Conservation (phyloP, 37 sponge, comb jelly and placozoan species). For the Ianthella basta region DNA sequence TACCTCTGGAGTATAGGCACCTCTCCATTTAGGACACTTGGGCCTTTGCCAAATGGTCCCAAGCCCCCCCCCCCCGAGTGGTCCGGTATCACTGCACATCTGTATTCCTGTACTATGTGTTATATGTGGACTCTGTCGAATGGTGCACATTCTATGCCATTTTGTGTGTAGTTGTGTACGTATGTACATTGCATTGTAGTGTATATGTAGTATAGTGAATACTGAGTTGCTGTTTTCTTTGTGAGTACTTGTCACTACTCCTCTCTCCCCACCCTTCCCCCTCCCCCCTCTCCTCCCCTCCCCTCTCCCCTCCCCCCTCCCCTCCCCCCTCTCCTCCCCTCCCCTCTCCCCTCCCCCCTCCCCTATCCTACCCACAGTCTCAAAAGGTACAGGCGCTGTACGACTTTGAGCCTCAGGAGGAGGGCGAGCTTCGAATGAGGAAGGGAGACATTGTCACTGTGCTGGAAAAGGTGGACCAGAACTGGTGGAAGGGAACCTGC, state of each 20-base stretch:
- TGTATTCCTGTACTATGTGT: no score
- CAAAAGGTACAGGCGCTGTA: constrained; percentile 29
- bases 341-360: background rate
- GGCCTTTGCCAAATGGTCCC: no score
- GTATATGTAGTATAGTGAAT: no score
- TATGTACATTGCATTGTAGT: background rate
- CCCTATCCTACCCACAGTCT: background rate
- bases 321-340: background rate
- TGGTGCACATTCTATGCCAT: no score
- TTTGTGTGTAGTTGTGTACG: background rate
- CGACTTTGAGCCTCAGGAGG: constrained; percentile 95
- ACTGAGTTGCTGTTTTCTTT: no score
- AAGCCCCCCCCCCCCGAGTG: no score
- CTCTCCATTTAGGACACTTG: no score
- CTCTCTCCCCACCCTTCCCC: constrained; percentile 37
- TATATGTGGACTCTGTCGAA: no score
- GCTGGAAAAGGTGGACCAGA: constrained; percentile 83
- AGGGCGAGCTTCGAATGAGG: constrained; percentile 77
- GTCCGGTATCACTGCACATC: no score
- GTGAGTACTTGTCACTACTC: constrained; percentile 13
- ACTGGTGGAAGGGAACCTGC: constrained; percentile 96
- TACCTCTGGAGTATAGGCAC: no score
- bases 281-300: constrained; percentile 39
- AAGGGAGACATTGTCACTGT: constrained; percentile 91
- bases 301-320: constrained; percentile 44